Base-by-base conservation (phyloP, 2,888 invertebrate species). In the Cybosia mesomella region DNA sequence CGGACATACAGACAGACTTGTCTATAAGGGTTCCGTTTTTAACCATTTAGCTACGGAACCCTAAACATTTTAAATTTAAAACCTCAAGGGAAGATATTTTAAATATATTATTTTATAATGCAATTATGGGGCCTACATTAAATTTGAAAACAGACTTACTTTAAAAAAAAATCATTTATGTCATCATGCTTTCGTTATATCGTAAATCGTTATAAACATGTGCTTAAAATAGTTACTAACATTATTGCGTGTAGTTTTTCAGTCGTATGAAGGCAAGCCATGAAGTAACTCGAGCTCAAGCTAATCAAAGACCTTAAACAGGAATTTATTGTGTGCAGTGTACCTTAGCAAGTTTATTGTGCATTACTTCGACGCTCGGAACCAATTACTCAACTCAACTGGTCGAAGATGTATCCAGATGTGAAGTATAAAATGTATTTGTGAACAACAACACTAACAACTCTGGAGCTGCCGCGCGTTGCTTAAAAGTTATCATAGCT, bases 271-370 rank as follows among this genome's bases (percentile, higher is more conserved):
- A 72, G 61, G 67, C 80, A 82, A 83, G 86, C 87, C 88, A 87
- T 85, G 87, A 82, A 84, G 94, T 90, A 94, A 95, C 92, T 84
- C 85, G 94, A 94, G 91, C 87, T 81, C 77, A 64, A 72, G 89
- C 92, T 92, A 94, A 94, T 94, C 93, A 94, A 92, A 93, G 90
- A 91, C 89, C 89, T 92, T 92, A 92, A 92, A 92, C 90, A 88
- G 87, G 87, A 92, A 91, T 93, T 93, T 94, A 94, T 92, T 92
- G 92, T 91, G 90, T 89, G 91, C 91, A 90, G 84, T 91, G 90
- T 91, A 86, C 90, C 92, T 85, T 91, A 84, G 87, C 85, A 87
- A 90, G 91, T 93, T 92, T 93, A 94, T 93, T 92, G 93, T 92
- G 89, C 89, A 87, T 86, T 87, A 89, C 89, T 90, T 87, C 90